phyloP scores from a whole-genome alignment of 2,113 vertebrate genomes.

The Centropristis striata region DNA sequence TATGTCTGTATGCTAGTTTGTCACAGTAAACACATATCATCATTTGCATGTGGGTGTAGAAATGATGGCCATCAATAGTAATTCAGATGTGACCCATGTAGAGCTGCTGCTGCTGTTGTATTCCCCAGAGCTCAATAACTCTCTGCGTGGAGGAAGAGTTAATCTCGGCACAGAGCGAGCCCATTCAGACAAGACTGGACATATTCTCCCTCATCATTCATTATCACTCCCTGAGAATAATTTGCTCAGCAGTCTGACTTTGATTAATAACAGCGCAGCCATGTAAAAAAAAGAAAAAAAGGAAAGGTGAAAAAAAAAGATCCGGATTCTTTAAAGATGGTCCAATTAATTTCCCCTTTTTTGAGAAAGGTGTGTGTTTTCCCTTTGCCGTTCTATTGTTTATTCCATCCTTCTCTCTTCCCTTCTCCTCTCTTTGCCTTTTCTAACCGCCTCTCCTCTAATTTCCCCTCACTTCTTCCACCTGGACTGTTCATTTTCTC shows the following conservation, averaged over 20 bases:
- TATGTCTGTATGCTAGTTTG: neutral
- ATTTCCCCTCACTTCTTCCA: conserved; percentile 36
- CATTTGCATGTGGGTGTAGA: conserved; percentile 14
- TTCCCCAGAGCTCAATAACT: conserved; percentile 15
- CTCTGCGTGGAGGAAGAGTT: conserved; percentile 1
- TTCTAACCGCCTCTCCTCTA: conserved; percentile 4
- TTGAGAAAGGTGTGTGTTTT: neutral
- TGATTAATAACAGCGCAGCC: conserved; percentile 46
- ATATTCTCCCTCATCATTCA: conserved; percentile 48
- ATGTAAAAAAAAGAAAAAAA: neutral
- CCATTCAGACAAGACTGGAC: conserved; percentile 50
- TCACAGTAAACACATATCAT: conserved; percentile 22
- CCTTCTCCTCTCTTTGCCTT: neutral
- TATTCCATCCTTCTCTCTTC: neutral
- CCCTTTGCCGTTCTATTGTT: conserved; percentile 1
- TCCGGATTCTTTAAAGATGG: conserved; percentile 34
- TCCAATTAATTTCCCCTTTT: conserved; percentile 56
- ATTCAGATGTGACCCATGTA: conserved; percentile 3
- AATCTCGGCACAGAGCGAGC: conserved; percentile 19
- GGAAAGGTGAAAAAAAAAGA: neutral
- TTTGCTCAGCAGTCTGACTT: conserved; percentile 43
- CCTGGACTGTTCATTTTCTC: conserved; percentile 37
- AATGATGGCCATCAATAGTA: conserved; percentile 9
- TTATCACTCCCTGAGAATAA: conserved; percentile 54
- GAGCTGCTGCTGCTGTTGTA: conserved; percentile 30